Evolutionary conservation across 2,113 vertebrate species (phyloP).

Genomic region (Zingel zingel): DNA sequence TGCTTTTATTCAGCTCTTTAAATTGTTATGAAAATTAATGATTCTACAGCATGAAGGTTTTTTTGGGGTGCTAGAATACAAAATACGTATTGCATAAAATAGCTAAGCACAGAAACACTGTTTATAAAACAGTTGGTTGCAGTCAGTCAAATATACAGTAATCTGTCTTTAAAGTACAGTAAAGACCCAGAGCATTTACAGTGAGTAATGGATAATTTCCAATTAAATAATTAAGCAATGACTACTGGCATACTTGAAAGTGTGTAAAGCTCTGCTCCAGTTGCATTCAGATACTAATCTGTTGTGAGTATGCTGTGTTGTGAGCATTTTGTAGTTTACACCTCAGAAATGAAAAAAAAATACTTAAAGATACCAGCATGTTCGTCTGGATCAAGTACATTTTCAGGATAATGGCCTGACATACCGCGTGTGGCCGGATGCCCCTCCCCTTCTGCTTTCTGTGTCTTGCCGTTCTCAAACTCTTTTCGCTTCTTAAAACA

Average conservation of each 20-base stretch:
- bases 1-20: constrained; percentile 10
- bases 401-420: too few relatives aligned
- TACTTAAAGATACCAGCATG: too few relatives aligned
- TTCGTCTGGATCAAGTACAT: too few relatives aligned
- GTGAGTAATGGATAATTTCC: not conserved
- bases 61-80: not conserved
- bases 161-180: not conserved
- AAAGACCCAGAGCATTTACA: not conserved
- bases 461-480: too few relatives aligned
- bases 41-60: not conserved
- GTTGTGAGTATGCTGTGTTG: too few relatives aligned
- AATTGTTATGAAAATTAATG: constrained; percentile 12
- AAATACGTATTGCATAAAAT: not conserved
- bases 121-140: not conserved
- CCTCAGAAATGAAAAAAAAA: too few relatives aligned
- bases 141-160: not conserved
- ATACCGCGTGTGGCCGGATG: too few relatives aligned
- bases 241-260: not conserved
- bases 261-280: not conserved
- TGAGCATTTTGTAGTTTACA: too few relatives aligned
- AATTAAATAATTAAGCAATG: not conserved
- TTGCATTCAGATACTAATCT: not conserved
- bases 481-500: too few relatives aligned
- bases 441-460: too few relatives aligned
- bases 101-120: not conserved